Evolutionary conservation across 2,888 invertebrate genomes (phyloP).

Genomic region (Iselma pallidipennis): DNA sequence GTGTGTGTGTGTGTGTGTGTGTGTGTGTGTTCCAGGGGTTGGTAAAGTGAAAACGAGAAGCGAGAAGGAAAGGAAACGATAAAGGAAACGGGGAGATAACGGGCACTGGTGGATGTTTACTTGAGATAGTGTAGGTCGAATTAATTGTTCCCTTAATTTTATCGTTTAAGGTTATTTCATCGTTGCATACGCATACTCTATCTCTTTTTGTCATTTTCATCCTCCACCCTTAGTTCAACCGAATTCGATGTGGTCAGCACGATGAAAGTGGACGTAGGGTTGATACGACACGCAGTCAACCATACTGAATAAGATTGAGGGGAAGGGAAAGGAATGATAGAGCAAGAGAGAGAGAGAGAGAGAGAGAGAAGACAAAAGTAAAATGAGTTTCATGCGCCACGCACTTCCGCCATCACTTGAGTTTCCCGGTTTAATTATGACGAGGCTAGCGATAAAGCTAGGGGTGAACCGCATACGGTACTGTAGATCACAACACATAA

Average conservation of each 20-base stretch:
- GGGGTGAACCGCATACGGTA: slow-evolving; percentile 3
- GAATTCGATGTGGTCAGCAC: slow-evolving; percentile 24
- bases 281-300: slow-evolving; percentile 23
- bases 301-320: neutral
- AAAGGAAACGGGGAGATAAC: slow-evolving; percentile 34
- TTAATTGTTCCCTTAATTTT: slow-evolving; percentile 46
- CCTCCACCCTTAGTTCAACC: neutral
- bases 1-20: neutral
- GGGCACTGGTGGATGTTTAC: slow-evolving; percentile 34
- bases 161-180: slow-evolving; percentile 32
- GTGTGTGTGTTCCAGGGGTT: neutral
- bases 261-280: slow-evolving; percentile 15
- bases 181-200: slow-evolving; percentile 3
- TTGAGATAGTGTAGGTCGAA: slow-evolving; percentile 35
- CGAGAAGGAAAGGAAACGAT: slow-evolving; percentile 18
- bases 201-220: neutral
- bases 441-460: slow-evolving; percentile 5
- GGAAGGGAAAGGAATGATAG: neutral
- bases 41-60: slow-evolving; percentile 1
- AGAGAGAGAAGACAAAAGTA: slow-evolving; percentile 2
- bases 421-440: slow-evolving; percentile 14
- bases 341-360: neutral
- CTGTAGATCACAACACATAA: neutral
- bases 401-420: slow-evolving; percentile 17
- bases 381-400: slow-evolving; percentile 10